Conservation (phyloP, 2,113 vertebrate species). For the Progne subis region DNA sequence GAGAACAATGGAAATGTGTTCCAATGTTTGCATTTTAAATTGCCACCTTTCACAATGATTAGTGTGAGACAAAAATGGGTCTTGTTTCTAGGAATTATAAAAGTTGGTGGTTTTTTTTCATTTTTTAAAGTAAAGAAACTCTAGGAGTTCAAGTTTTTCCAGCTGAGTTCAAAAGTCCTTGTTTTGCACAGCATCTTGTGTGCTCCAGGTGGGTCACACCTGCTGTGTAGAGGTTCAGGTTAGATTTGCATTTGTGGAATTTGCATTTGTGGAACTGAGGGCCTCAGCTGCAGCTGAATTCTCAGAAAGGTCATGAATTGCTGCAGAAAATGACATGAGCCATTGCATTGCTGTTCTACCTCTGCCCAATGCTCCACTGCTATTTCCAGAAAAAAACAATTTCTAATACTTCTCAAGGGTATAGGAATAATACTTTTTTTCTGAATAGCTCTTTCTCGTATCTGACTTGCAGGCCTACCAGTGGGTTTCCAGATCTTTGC, state of each 20-base stretch:
- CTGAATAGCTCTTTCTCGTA: conserved; percentile 46
- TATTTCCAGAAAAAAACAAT: background rate
- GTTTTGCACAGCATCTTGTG: background rate
- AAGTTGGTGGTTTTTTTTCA: background rate
- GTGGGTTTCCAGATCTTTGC: background rate
- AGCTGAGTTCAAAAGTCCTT: background rate
- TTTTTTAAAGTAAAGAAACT: background rate
- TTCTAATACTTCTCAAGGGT: background rate
- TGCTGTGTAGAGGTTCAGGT: background rate
- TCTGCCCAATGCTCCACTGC: background rate
- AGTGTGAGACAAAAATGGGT: background rate
- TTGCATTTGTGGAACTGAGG: background rate
- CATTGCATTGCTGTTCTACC: background rate
- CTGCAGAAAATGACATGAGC: background rate
- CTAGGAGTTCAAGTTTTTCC: background rate
- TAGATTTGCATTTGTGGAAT: background rate
- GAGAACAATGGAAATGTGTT: background rate
- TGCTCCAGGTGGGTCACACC: background rate
- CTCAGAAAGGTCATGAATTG: background rate
- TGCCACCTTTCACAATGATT: background rate
- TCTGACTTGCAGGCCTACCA: background rate
- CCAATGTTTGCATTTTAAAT: background rate
- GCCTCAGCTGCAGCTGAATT: background rate
- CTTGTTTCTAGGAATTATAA: background rate
- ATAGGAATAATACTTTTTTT: conserved; percentile 26